These are phyloP conservation scores for Gymnoscopelus braueri DNA, from an alignment of 2,797 vertebrate genomes.

Conservation along the genomic window DNA sequence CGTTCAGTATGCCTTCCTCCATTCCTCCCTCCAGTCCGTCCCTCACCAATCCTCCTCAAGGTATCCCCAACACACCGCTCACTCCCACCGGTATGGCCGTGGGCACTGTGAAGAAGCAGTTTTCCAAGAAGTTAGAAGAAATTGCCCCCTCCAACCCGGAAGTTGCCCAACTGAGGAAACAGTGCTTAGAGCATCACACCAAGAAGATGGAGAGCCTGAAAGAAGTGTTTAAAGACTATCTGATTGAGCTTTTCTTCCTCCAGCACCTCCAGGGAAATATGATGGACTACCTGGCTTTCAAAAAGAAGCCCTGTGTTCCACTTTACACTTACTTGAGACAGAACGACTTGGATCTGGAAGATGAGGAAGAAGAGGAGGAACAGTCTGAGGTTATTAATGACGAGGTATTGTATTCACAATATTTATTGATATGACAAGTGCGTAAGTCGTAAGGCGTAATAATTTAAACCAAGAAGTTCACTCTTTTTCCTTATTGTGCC, in stretches of 20 bases:
- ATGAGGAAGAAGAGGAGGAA: constrained; percentile 96
- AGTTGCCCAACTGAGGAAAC: constrained; percentile 92
- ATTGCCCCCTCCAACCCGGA: constrained; percentile 92
- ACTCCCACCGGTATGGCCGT: constrained; percentile 73
- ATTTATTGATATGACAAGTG: constrained; percentile 1
- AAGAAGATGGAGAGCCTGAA: constrained; percentile 93
- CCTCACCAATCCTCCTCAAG: constrained; percentile 83
- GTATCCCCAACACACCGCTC: constrained; percentile 84
- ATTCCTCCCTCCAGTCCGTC: constrained; percentile 92
- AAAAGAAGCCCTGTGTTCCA: constrained; percentile 95
- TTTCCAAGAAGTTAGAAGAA: constrained; percentile 91
- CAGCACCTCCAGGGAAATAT: constrained; percentile 99
- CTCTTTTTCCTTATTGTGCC: constrained; percentile 16
- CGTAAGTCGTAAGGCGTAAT: neutral
- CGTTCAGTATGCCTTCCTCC: constrained; percentile 88
- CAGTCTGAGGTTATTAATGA: constrained; percentile 99
- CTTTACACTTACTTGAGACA: constrained; percentile 95
- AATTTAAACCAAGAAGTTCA: too few species aligned
- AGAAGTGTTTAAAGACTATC: constrained; percentile 93
- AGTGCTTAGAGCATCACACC: constrained; percentile 92
- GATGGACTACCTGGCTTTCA: constrained; percentile 98
- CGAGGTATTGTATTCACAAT: constrained; percentile 85
- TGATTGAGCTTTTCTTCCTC: constrained; percentile 96
- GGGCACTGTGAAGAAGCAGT: constrained; percentile 84
- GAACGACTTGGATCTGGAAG: constrained; percentile 95